phyloP scores from a whole-genome alignment of 1,140 invertebrate genomes.

The Chlorops oryzae region DNA sequence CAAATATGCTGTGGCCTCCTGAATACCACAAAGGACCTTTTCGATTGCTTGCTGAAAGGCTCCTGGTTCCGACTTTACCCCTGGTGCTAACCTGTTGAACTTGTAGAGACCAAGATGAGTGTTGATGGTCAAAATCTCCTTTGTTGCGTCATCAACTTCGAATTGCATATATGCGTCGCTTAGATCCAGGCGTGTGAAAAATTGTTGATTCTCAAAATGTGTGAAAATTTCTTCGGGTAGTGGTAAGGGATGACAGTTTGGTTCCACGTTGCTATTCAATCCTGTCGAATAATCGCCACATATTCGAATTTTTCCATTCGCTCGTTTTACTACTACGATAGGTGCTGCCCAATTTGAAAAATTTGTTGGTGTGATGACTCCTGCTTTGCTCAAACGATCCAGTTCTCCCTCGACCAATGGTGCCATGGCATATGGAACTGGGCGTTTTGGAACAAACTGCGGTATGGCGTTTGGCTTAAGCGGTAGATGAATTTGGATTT shows the following conservation, averaged over 20 bases:
- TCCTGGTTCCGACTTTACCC: slow-evolving; percentile 38
- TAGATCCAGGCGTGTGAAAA: slow-evolving; percentile 20
- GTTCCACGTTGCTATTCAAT: slow-evolving; percentile 7
- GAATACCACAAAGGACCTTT: slow-evolving; percentile 27
- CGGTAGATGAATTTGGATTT: slow-evolving; percentile 7
- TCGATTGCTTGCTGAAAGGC: slow-evolving; percentile 26
- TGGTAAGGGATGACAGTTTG: slow-evolving; percentile 14
- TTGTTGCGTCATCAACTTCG: slow-evolving; percentile 2
- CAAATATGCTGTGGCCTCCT: slow-evolving; percentile 29
- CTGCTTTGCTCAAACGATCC: slow-evolving; percentile 4
- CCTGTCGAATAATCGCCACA: slow-evolving; percentile 25
- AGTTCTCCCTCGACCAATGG: slow-evolving; percentile 6
- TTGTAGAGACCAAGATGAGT: slow-evolving; percentile 10
- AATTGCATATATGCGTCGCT: slow-evolving; percentile 8
- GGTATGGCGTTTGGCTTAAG: neutral
- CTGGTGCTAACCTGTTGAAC: slow-evolving; percentile 6
- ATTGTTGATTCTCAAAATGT: neutral
- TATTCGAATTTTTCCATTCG: slow-evolving; percentile 27
- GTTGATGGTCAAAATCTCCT: slow-evolving; percentile 7
- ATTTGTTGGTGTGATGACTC: slow-evolving; percentile 18
- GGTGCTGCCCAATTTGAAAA: slow-evolving; percentile 44
- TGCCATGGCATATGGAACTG: slow-evolving; percentile 2
- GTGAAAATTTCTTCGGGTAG: slow-evolving; percentile 12
- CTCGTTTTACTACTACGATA: slow-evolving; percentile 39
- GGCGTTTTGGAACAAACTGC: neutral